A percentile compares a stretch with the other conserved stretches of the same genome.
Conservation (phyloP, 2,888 invertebrate genomes). For the Byasa hedistus region DNA sequence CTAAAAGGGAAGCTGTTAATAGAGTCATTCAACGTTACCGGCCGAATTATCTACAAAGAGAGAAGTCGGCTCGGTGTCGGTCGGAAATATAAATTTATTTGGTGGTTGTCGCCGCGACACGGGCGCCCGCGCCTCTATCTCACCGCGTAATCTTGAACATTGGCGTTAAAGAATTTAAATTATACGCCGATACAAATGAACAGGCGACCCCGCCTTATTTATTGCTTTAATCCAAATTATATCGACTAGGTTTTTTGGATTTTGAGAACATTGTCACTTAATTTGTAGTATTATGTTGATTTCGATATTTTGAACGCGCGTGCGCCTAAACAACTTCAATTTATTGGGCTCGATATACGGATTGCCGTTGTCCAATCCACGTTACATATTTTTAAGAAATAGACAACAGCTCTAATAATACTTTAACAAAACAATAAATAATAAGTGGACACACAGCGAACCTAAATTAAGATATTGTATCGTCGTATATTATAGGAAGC, state of each 20-base stretch:
- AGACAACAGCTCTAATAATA: background rate
- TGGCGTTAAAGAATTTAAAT: conserved; percentile 81
- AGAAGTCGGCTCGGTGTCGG: conserved; percentile 67
- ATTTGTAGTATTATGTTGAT: conserved; percentile 59
- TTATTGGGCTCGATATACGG: conserved; percentile 17
- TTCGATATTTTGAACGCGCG: conserved; percentile 34
- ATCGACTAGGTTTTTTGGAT: conserved; percentile 72
- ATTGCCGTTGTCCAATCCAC: conserved; percentile 25
- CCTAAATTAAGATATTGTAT: conserved; percentile 42
- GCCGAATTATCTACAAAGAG: conserved; percentile 79
- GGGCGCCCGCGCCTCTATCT: conserved; percentile 77
- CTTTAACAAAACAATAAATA: conserved; percentile 30
- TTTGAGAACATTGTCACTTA: conserved; percentile 64
- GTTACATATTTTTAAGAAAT: conserved; percentile 1
- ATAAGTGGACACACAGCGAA: conserved; percentile 29
- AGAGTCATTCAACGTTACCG: conserved; percentile 80
- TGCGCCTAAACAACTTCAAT: conserved; percentile 37
- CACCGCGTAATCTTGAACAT: conserved; percentile 78
- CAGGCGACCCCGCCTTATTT: conserved; percentile 74
- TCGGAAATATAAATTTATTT: conserved; percentile 80
- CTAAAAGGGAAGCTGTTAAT: conserved; percentile 80
- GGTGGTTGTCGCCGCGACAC: conserved; percentile 73
- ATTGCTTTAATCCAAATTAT: conserved; percentile 78
- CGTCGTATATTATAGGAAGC: conserved; percentile 49
- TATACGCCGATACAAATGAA: conserved; percentile 80